These are phyloP conservation scores for Dysmachus trigonus DNA, from an alignment of 2,888 invertebrate genomes.

Conservation along the genomic window DNA sequence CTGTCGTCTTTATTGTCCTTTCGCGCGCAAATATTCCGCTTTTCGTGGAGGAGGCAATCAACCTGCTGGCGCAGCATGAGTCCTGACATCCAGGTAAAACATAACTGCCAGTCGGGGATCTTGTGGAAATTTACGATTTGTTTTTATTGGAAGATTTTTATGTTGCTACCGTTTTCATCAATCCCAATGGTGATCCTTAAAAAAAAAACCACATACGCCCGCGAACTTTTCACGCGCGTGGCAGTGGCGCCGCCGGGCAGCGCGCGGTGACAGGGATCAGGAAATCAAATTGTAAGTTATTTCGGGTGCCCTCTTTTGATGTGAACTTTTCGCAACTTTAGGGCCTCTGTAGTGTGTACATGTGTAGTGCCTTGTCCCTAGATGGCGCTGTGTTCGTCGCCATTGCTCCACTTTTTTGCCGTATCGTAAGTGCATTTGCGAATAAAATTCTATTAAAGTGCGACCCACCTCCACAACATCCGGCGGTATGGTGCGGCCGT, in stretches of 20 bases:
- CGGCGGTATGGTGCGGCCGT: not conserved
- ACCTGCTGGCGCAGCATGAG: not conserved
- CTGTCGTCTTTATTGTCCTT: slow-evolving; percentile 23
- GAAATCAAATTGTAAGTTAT: slow-evolving; percentile 34
- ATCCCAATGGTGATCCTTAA: slow-evolving; percentile 37
- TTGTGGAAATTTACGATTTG: slow-evolving; percentile 44
- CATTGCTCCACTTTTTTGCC: not conserved
- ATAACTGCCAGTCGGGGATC: not conserved
- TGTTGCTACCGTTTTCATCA: slow-evolving; percentile 25
- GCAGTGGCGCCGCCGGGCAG: too few relatives aligned
- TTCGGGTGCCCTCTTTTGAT: not conserved
- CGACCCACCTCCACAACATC: not conserved
- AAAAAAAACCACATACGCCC: not conserved
- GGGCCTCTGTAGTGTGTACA: not conserved
- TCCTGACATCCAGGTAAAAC: not conserved
- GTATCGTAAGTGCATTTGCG: slow-evolving; percentile 48
- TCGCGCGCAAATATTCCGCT: not conserved
- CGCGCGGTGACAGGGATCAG: not conserved
- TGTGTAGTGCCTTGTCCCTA: not conserved
- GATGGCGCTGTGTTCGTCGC: not conserved
- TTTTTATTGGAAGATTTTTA: slow-evolving; percentile 47
- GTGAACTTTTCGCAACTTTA: not conserved
- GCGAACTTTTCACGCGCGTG: not conserved
- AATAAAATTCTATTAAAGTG: slow-evolving; percentile 49
- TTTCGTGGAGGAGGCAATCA: slow-evolving; percentile 6